A percentile compares a stretch with the other conserved stretches of the same genome.
Evolutionary conservation across 1,140 invertebrate species (phyloP).

Genomic region (Schlechtendalia chinensis): DNA sequence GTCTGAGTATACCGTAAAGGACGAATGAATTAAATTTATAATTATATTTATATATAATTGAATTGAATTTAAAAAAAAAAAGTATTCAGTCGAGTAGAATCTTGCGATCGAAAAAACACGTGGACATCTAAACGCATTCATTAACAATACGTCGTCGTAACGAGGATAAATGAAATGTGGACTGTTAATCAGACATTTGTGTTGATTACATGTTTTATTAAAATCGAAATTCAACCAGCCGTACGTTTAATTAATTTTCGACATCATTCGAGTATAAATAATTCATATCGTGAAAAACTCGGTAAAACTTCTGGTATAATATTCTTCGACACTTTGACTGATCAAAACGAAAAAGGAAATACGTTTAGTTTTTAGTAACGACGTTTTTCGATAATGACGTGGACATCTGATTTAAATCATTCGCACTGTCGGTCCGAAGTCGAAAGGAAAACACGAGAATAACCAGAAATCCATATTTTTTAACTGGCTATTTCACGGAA

Average conservation of each 20-base stretch:
- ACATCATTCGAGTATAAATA: neutral
- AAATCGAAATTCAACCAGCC: neutral
- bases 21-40: too few species aligned
- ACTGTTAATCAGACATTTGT: neutral
- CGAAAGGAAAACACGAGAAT: neutral
- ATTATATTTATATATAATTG: too few species aligned
- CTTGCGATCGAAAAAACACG: too few species aligned
- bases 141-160: too few species aligned
- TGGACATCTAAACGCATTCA: too few species aligned
- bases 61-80: too few species aligned
- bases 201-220: neutral
- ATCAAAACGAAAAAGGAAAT: neutral
- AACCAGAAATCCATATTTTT: too few species aligned
- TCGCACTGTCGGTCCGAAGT: neutral
- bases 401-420: neutral
- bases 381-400: neutral
- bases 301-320: neutral
- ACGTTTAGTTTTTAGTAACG: neutral
- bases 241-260: neutral
- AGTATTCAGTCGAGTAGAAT: too few species aligned
- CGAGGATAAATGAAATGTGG: neutral
- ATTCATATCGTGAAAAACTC: neutral
- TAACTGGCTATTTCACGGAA: too few species aligned
- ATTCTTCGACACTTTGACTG: conserved; percentile 1
- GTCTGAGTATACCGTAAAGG: too few species aligned